A percentile compares a stretch with the other conserved stretches of the same genome.
Evolutionary conservation across 2,797 vertebrate species (phyloP).

Genomic region (Spinus olivaceus): DNA sequence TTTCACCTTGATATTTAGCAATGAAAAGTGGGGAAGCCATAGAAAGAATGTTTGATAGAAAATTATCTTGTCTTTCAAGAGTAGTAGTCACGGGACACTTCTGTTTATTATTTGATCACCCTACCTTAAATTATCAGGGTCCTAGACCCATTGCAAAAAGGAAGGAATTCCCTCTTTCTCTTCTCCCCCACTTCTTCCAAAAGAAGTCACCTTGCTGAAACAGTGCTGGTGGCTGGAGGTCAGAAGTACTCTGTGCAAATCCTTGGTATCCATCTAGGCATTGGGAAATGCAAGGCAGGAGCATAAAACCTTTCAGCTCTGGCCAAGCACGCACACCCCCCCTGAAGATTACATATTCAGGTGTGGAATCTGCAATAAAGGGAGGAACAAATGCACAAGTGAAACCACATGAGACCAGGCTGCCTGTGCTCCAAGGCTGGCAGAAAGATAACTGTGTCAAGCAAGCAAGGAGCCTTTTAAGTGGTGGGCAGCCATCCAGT

Average conservation of each 20-base stretch:
- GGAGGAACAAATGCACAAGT: slow-evolving; percentile 1
- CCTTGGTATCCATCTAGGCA: not conserved
- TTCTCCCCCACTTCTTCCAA: not conserved
- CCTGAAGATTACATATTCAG: slow-evolving; percentile 38
- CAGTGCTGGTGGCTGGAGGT: not conserved
- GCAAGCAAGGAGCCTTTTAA: not conserved
- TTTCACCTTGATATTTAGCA: not conserved
- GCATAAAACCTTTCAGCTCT: not conserved
- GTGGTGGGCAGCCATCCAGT: not conserved
- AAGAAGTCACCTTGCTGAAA: not conserved
- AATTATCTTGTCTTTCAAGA: not conserved
- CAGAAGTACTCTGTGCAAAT: not conserved
- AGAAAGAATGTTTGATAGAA: not conserved
- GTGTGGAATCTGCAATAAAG: slow-evolving; percentile 56
- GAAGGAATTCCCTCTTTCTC: not conserved
- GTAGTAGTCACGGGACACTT: rapidly evolving
- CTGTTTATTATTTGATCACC: not conserved
- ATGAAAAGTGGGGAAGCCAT: not conserved
- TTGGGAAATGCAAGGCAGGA: not conserved
- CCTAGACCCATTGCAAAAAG: not conserved
- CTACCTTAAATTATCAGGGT: not conserved
- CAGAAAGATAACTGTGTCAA: not conserved
- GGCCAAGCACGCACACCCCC: not conserved
- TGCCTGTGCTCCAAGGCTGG: slow-evolving; percentile 1
- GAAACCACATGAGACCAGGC: slow-evolving; percentile 30